Base-by-base conservation (phyloP, 2,888 invertebrate genomes). In the Eumacrocentrus americanus region DNA sequence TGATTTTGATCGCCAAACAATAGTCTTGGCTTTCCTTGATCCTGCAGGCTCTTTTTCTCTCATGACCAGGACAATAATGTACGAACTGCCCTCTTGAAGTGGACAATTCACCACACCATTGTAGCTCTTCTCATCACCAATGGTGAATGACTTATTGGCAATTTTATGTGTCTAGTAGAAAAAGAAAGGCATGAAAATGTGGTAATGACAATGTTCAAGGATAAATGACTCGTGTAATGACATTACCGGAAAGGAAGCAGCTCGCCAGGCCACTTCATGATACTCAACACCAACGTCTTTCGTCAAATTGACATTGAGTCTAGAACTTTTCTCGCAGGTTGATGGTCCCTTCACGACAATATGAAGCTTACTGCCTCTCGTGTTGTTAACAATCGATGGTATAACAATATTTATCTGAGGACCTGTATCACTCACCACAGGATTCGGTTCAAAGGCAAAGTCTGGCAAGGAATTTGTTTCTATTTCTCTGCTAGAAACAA, bases 321-420 rank as follows among this genome's bases (percentile, higher is more conserved):
- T 4, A 1, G 14, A 9, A 16, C 40, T 1, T n/a, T 61, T 20
- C 9, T 60, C n/a, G 35, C 71, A 71, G 0, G 57, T 35, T n/a
- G 48, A 16, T 1, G 65, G 44, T 0, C 72, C 70, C 14, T 67
- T 64, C 1, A 74, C 62, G 1, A 70, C 12, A 0, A 73, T 53
- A 5, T 66, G 37, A 38, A 64, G 63, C 0, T 14, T 1, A 37
- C 68, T 71, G 2, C 38, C 22, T 3, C 12, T 48, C 1, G 72
- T 67, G 12, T 68, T 67, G 20, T 74, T 65, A 11, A 61, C 7
- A 4, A 74, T 52, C 5, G 16, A 2, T 1, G 74, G 74, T 53
- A 74, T 68, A 5, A 46, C 51, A 23, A 74, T 38, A 4, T 16
- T 18, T 9, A 74, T 64, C 5, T 48, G 65, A 2, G 61, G 61